Evolutionary conservation across 2,888 invertebrate genomes (phyloP).

Genomic region (Dicyrtoma fusca): DNA sequence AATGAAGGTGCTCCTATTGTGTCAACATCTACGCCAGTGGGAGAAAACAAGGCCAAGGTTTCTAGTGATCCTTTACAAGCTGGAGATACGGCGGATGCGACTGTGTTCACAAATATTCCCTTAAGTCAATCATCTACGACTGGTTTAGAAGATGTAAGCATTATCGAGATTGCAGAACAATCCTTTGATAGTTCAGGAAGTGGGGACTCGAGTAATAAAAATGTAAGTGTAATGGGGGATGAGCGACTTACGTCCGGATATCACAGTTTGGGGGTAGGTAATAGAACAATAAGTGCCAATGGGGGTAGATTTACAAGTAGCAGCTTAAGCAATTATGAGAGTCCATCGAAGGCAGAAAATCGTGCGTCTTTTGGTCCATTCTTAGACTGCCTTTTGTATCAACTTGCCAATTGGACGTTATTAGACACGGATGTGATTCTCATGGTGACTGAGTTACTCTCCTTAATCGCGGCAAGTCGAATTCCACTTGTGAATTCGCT

Average conservation of each 20-base stretch:
- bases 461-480: constrained; percentile 48
- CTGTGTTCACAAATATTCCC: constrained; percentile 40
- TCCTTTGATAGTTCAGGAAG: constrained; percentile 27
- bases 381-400: constrained; percentile 50
- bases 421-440: constrained; percentile 50
- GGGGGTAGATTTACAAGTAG: constrained; percentile 50
- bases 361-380: constrained; percentile 52
- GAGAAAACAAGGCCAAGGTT: no score
- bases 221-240: neutral
- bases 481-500: constrained; percentile 52
- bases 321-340: constrained; percentile 35
- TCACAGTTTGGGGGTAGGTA: neutral
- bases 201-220: constrained; percentile 16
- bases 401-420: constrained; percentile 44
- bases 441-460: constrained; percentile 51
- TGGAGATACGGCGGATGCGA: neutral
- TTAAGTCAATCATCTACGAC: constrained; percentile 20
- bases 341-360: constrained; percentile 8
- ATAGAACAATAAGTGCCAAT: constrained; percentile 9
- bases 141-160: constrained; percentile 25
- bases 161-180: constrained; percentile 21
- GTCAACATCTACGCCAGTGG: no score
- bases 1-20: neutral
- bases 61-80: neutral
- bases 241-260: neutral